These are phyloP conservation scores for Flexamia atlantica DNA, from an alignment of 2,888 invertebrate species.

Conservation along the genomic window DNA sequence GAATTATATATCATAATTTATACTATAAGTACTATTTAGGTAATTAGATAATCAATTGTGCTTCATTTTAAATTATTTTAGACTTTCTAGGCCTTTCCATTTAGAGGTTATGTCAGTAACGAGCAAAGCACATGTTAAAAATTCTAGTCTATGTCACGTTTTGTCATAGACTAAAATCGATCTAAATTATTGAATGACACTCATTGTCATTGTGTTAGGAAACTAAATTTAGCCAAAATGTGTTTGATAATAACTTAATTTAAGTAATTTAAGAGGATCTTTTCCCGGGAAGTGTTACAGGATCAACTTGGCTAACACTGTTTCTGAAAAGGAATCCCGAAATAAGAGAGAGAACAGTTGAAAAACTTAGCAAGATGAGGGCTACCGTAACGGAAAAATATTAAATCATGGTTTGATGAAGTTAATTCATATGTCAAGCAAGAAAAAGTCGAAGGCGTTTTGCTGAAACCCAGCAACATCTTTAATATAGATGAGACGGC, in stretches of 20 bases:
- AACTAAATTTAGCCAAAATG: too few species aligned
- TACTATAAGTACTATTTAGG: neutral
- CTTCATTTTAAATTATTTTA: neutral
- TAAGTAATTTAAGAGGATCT: conserved; percentile 6
- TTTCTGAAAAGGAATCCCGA: conserved; percentile 15
- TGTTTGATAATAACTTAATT: too few species aligned
- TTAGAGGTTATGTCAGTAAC: conserved; percentile 4
- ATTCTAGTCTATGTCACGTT: conserved; percentile 2
- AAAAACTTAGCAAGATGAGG: conserved; percentile 70
- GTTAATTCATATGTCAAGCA: conserved; percentile 69
- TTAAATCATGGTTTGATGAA: conserved; percentile 71
- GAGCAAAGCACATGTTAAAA: conserved; percentile 3
- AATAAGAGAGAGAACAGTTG: conserved; percentile 67
- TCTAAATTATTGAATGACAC: conserved; percentile 25
- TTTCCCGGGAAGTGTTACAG: neutral
- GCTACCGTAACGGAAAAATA: conserved; percentile 70
- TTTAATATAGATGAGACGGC: conserved; percentile 73
- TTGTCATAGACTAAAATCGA: conserved; percentile 22
- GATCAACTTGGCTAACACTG: neutral
- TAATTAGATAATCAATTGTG: neutral
- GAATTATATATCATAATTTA: neutral
- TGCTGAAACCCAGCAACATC: conserved; percentile 68
- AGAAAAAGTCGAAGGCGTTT: conserved; percentile 64
- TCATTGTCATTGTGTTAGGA: too few species aligned
- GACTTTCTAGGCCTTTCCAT: too few species aligned